phyloP scores from a whole-genome alignment of 2,113 vertebrate species.

The Pantherophis guttatus region DNA sequence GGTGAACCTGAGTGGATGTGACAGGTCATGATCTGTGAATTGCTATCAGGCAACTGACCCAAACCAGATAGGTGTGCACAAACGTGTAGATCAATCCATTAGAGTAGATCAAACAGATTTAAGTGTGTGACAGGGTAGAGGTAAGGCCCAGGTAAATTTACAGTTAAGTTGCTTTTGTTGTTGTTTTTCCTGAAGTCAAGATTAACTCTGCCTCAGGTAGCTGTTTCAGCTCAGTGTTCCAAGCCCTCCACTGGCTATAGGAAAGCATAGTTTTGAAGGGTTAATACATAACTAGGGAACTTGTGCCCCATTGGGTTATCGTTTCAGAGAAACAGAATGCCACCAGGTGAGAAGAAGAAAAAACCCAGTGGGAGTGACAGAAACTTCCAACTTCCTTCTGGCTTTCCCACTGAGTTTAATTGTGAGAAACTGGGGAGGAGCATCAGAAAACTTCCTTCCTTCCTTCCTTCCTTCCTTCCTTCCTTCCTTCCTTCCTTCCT shows the following conservation, averaged over 20 bases:
- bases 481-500: too few relatives aligned
- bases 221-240: background rate
- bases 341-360: background rate
- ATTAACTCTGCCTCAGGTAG: background rate
- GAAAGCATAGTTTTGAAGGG: background rate
- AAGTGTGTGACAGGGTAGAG: conserved; percentile 42
- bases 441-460: background rate
- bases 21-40: conserved; percentile 54
- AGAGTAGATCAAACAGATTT: conserved; percentile 55
- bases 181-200: background rate
- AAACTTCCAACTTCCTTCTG: background rate
- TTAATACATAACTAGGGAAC: background rate
- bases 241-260: background rate
- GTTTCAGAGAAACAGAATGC: background rate
- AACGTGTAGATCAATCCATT: conserved; percentile 56
- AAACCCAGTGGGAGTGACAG: background rate
- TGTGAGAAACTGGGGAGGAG: background rate
- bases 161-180: background rate
- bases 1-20: conserved; percentile 53
- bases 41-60: conserved; percentile 48
- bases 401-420: background rate
- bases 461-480: too few relatives aligned
- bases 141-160: conserved; percentile 42
- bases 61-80: conserved; percentile 62
- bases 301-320: background rate